Evolutionary conservation across 1,140 invertebrate species (phyloP).

Genomic region (Hypothenemus hampei): DNA sequence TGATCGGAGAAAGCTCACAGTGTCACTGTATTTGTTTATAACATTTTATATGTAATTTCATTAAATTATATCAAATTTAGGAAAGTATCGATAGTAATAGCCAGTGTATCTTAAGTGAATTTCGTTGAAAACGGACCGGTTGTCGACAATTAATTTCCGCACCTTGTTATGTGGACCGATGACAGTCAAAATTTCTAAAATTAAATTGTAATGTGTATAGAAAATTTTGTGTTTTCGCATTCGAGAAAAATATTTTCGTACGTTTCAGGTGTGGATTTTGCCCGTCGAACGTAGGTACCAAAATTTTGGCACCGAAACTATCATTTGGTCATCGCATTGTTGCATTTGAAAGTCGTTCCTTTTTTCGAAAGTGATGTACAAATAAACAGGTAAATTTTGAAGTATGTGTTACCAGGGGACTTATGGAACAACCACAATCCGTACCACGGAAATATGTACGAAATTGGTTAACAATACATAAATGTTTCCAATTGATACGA

Average conservation of each 20-base stretch:
- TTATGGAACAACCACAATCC: constrained; percentile 31
- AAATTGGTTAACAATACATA: constrained; percentile 45
- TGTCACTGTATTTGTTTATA: constrained; percentile 11
- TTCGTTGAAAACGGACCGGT: neutral
- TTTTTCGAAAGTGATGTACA: constrained; percentile 15
- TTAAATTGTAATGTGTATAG: constrained; percentile 11
- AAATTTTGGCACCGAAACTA: constrained; percentile 4
- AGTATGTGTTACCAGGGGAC: constrained; percentile 39
- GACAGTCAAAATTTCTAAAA: constrained; percentile 21
- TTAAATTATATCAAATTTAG: too few relatives aligned
- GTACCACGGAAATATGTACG: constrained; percentile 44
- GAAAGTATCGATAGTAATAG: neutral
- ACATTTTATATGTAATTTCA: neutral
- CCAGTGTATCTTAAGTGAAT: neutral
- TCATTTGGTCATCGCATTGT: neutral
- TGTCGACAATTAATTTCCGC: neutral
- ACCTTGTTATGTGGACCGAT: constrained; percentile 13
- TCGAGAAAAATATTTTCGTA: constrained; percentile 2
- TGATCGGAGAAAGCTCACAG: constrained; percentile 7
- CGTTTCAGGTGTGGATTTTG: neutral
- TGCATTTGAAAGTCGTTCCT: neutral
- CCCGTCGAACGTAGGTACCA: neutral
- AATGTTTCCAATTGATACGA: constrained; percentile 32
- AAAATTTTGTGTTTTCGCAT: constrained; percentile 11
- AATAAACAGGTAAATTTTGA: constrained; percentile 31